These are phyloP conservation scores for Orbicella faveolata DNA, from an alignment of 64 coral and sea anemone genomes.

Conservation along the genomic window DNA sequence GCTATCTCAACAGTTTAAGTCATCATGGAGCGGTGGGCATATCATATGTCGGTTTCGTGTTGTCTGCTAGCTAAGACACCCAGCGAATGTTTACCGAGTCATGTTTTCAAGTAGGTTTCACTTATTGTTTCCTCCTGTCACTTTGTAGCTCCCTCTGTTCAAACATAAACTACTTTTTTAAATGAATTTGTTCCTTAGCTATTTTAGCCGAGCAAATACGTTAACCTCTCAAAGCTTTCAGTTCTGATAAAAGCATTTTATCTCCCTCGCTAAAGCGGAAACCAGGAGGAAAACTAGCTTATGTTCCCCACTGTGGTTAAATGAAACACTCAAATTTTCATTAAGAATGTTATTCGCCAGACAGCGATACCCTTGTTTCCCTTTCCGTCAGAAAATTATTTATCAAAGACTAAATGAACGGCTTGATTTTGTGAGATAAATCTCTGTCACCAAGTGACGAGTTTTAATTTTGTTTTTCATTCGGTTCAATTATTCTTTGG, in stretches of 20 bases:
- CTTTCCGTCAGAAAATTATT: not conserved
- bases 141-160: no score
- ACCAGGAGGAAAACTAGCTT: not conserved
- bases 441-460: not conserved
- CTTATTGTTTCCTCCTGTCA: no score
- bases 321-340: constrained; percentile 9
- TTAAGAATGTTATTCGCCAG: not conserved
- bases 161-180: not conserved
- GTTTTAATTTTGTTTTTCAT: constrained; percentile 8
- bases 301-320: not conserved
- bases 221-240: not conserved
- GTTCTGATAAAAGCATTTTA: not conserved
- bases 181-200: not conserved
- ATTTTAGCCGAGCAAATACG: no score
- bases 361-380: not conserved
- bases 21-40: no score
- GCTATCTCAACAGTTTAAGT: no score
- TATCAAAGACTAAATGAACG: not conserved
- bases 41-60: no score
- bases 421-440: not conserved
- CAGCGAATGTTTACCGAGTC: no score
- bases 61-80: no score
- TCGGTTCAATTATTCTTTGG: not conserved
- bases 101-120: no score
- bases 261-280: not conserved